phyloP scores from a whole-genome alignment of 2,888 invertebrate species.

The Pandemis corylana region DNA sequence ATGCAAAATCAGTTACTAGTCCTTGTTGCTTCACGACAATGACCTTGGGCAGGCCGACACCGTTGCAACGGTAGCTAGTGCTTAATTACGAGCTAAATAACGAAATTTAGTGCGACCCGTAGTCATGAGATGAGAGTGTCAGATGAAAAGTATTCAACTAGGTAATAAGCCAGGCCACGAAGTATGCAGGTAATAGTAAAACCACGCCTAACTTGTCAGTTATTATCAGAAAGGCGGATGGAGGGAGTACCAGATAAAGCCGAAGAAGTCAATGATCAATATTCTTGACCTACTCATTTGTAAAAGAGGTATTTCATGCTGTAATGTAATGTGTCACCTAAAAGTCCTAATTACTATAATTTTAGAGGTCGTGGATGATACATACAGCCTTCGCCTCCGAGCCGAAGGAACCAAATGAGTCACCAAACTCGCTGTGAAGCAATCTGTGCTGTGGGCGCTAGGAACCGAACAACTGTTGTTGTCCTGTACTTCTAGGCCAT shows the following conservation, averaged over 20 bases:
- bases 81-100: neutral
- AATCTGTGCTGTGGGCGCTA: conserved; percentile 28
- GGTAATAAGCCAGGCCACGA: neutral
- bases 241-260: neutral
- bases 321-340: conserved; percentile 24
- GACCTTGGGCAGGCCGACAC: neutral
- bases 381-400: conserved; percentile 31
- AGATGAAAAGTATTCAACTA: neutral
- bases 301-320: neutral
- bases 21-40: neutral
- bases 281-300: neutral
- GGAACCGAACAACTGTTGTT: conserved; percentile 23
- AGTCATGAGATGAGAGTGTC: neutral
- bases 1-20: neutral
- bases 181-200: neutral
- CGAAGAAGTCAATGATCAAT: neutral
- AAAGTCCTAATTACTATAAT: conserved; percentile 24
- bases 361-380: conserved; percentile 30
- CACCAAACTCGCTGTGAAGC: conserved; percentile 33
- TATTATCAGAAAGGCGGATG: neutral
- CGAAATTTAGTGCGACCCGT: neutral
- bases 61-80: neutral
- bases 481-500: conserved; percentile 22
- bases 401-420: conserved; percentile 33
- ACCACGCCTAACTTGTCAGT: neutral